These are phyloP conservation scores for Linnaemya vulpina DNA, from an alignment of 2,888 invertebrate genomes.

Conservation along the genomic window DNA sequence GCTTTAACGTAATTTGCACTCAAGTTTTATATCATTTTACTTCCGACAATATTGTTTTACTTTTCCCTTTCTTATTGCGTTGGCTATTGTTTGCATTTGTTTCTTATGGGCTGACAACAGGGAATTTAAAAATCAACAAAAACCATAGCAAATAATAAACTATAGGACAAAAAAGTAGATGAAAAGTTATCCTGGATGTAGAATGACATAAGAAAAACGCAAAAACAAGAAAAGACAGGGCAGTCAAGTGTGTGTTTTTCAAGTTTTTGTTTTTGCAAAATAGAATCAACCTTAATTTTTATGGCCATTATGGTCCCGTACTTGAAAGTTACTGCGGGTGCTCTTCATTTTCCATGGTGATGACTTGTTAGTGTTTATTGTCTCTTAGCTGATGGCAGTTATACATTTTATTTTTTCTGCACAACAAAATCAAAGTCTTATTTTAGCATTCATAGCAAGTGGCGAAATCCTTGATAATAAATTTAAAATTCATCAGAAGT, in stretches of 20 bases:
- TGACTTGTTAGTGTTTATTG: constrained; percentile 43
- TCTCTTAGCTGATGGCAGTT: constrained; percentile 15
- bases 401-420: not conserved
- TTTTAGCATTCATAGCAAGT: constrained; percentile 24
- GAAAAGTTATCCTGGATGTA: constrained; percentile 26
- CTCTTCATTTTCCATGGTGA: not conserved
- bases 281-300: constrained; percentile 30
- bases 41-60: constrained; percentile 23
- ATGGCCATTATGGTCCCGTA: not conserved
- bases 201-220: constrained; percentile 41
- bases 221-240: constrained; percentile 47
- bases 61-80: not conserved
- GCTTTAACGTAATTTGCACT: constrained; percentile 61
- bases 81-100: constrained; percentile 7
- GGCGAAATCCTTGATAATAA: constrained; percentile 32
- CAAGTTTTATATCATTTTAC: constrained; percentile 60
- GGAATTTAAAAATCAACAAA: constrained; percentile 45
- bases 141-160: constrained; percentile 47
- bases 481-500: constrained; percentile 29
- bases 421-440: constrained; percentile 23
- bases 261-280: not conserved
- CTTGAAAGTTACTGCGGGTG: not conserved
- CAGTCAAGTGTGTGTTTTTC: constrained; percentile 32
- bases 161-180: constrained; percentile 7
- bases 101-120: constrained; percentile 58